Percentiles rank a stretch among this genome's conserved stretches.
Evolutionary conservation across 2,797 vertebrate genomes (phyloP).

Genomic region (Poecilia velifera): DNA sequence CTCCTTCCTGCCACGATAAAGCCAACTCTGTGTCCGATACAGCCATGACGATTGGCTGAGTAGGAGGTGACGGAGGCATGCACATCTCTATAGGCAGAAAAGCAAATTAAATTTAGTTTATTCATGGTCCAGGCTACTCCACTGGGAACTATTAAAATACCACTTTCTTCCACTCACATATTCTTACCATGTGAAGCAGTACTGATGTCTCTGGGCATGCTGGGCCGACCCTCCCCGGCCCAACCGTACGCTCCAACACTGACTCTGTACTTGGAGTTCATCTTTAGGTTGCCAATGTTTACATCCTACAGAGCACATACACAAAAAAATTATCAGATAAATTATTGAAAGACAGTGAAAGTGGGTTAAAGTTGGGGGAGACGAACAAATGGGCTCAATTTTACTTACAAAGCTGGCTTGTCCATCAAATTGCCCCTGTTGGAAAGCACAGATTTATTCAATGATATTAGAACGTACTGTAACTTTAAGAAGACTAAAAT

Average conservation of each 20-base stretch:
- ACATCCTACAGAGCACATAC: slow-evolving; percentile 83
- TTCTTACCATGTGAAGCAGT: slow-evolving; percentile 88
- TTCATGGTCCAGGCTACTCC: background rate
- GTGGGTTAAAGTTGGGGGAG: background rate
- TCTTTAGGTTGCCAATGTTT: slow-evolving; percentile 84
- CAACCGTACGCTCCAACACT: slow-evolving; percentile 89
- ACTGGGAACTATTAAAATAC: background rate
- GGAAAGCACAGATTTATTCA: slow-evolving; percentile 18
- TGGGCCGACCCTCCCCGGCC: slow-evolving; percentile 89
- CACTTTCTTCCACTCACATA: background rate
- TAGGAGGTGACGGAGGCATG: slow-evolving; percentile 87
- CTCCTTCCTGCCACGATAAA: slow-evolving; percentile 90
- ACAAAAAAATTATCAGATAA: background rate
- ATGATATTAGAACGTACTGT: background rate
- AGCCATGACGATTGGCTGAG: slow-evolving; percentile 84
- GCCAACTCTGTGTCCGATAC: slow-evolving; percentile 94
- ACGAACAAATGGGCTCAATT: background rate
- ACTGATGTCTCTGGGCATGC: slow-evolving; percentile 86
- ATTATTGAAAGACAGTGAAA: background rate
- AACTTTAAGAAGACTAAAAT: background rate
- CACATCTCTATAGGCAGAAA: slow-evolving; percentile 84
- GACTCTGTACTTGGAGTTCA: slow-evolving; percentile 87
- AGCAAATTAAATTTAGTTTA: background rate
- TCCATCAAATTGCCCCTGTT: slow-evolving; percentile 80
- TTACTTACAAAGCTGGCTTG: slow-evolving; percentile 80